Evolutionary conservation across 2,113 vertebrate species (phyloP).

Genomic region (Felis catus): F.catus_Fca126_mat1.0 CM031416.1:3916001-3916500

Average conservation of each 20-base stretch:
- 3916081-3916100: neutral
- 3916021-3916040: neutral
- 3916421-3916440: neutral
- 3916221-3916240: neutral
- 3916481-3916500: constrained; percentile 88
- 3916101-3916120: neutral
- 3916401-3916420: neutral
- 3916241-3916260: neutral
- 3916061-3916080: neutral
- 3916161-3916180: neutral
- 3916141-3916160: neutral
- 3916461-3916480: constrained; percentile 85
- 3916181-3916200: neutral
- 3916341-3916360: neutral
- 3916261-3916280: neutral
- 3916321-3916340: neutral
- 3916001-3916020: neutral
- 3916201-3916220: neutral
- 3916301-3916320: neutral
- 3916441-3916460: neutral
- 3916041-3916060: neutral
- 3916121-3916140: neutral
- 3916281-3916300: neutral
- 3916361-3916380: neutral
- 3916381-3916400: neutral